Evolutionary conservation across 2,113 vertebrate genomes (phyloP), one percentile per base, ranked within the genome.

Genomic region (Ophiodon elongatus): DNA sequence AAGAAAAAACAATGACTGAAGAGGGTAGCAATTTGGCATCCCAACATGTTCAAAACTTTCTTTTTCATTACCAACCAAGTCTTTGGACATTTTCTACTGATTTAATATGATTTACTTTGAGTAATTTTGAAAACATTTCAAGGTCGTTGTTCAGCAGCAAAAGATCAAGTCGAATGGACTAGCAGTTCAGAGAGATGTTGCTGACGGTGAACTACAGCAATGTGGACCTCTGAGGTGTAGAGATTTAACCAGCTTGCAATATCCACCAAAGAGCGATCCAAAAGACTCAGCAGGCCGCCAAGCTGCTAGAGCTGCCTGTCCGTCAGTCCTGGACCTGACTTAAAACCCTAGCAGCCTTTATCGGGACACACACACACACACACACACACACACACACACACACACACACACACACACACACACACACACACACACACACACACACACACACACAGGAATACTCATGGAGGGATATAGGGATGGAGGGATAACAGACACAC

Each of bases 211-310:
- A 27, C 73, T 43, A n/a, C 31, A 52, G 37, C 15, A 6, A 39
- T 15, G 23, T 23, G 60, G 50, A 54, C 39, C 14, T 71, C 50
- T 76, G 56, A 70, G 80, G 39, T 39, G 67, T 31, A 13, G 56
- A 73, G 62, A 68, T 76, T 66, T 43, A 65, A 66, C 33, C 9
- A 73, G 45, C 25, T 41, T 70, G 21, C 56, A 73, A 67, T 59
- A n/a, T 54, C 37, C 21, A 5, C 41, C 43, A 27, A 43, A 71
- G 10, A 64, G 45, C 50, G 39, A 31, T 79, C 69, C 31, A 50
- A 72, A 76, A 37, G 54, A 31, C 76, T 64, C 80, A 88, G 77
- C 66, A 68, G 39, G 77, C 31, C 0, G 1, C 37, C 62, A 19
- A 73, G 39, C 83, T 71, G 68, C 76, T 21, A 17, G 19, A 69